Conservation (phyloP, 2,113 vertebrate genomes). For the Neotoma lepida region DNA sequence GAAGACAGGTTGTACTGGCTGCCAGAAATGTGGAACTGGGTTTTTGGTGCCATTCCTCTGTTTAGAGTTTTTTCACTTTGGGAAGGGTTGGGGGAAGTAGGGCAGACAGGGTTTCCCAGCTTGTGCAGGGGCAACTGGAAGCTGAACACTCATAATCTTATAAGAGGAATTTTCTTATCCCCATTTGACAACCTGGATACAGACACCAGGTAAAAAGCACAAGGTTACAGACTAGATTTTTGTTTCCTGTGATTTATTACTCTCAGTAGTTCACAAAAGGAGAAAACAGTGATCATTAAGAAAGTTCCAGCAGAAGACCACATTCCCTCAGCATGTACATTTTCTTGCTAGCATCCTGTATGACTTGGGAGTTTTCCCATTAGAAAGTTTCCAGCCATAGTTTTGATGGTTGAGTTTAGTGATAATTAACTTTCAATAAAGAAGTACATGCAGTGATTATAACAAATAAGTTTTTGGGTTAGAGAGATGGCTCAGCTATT, state of each 20-base stretch:
- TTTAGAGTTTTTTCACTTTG: background rate
- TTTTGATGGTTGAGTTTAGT: background rate
- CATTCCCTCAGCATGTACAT: background rate
- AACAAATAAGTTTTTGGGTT: background rate
- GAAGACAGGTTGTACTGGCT: background rate
- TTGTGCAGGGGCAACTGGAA: background rate
- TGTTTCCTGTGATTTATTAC: background rate
- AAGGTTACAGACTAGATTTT: background rate
- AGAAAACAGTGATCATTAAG: background rate
- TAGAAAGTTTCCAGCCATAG: background rate
- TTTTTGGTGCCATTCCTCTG: background rate
- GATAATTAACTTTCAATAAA: conserved; percentile 34
- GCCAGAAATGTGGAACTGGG: background rate
- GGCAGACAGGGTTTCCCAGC: background rate
- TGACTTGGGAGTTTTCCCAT: background rate
- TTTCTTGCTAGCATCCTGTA: background rate
- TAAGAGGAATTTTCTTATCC: conserved; percentile 9
- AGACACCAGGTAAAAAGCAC: background rate
- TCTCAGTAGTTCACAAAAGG: background rate
- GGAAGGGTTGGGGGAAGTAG: background rate
- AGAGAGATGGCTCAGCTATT: background rate
- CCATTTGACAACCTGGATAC: background rate
- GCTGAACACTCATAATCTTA: background rate
- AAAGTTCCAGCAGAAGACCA: background rate
- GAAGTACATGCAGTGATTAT: background rate